Conservation (phyloP, 2,888 invertebrate genomes). For the Parapristionchus giblindavisi region DNA sequence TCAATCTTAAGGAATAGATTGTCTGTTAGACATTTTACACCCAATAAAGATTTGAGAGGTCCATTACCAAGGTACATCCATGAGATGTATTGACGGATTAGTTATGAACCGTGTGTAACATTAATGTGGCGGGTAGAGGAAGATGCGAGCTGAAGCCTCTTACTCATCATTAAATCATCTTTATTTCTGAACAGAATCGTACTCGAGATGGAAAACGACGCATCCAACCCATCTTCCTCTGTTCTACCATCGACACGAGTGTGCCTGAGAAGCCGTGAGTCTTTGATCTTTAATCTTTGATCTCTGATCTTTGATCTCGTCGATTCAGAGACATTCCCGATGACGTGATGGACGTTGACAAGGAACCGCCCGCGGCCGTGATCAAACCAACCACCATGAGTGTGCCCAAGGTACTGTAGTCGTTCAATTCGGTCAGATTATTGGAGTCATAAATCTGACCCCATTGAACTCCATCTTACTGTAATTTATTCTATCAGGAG, state of each 20-base stretch:
- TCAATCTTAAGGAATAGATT: no score
- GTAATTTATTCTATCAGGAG: no score
- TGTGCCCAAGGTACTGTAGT: not conserved
- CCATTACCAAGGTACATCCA: no score
- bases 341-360: slow-evolving; percentile 11
- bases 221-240: slow-evolving; percentile 93
- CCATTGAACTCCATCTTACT: no score
- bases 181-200: slow-evolving; percentile 37
- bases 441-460: no score
- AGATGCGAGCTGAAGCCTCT: no score
- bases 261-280: slow-evolving; percentile 17
- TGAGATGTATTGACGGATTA: no score
- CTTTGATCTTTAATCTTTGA: not conserved
- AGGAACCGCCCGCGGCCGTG: not conserved
- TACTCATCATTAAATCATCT: not conserved
- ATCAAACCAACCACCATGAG: not conserved
- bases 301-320: not conserved
- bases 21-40: no score
- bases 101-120: no score
- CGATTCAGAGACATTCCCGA: slow-evolving; percentile 16
- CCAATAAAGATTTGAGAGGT: no score
- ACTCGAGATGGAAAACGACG: slow-evolving; percentile 85
- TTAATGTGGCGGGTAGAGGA: no score
- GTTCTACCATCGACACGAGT: slow-evolving; percentile 43
- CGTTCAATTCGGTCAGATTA: no score